Evolutionary conservation across 2,797 vertebrate species (phyloP).

Genomic region (Pyrocephalus nanus): DNA sequence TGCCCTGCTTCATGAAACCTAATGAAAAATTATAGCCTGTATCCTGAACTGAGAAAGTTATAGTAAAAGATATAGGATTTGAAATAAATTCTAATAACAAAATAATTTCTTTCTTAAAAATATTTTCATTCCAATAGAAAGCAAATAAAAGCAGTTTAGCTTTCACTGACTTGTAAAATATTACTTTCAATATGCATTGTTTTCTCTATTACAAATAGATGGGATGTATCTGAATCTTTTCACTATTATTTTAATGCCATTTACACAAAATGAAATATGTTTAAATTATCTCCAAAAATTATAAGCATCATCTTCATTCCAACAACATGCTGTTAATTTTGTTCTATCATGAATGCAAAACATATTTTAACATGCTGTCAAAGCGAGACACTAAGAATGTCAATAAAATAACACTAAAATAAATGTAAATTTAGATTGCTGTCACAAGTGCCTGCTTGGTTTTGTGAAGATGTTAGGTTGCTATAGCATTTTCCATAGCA

Average conservation of each 20-base stretch:
- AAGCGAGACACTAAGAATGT: constrained; percentile 77
- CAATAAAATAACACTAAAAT: constrained; percentile 81
- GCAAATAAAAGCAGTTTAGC: constrained; percentile 24
- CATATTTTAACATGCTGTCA: constrained; percentile 81
- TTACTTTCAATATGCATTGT: background rate
- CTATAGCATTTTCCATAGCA: constrained; percentile 83
- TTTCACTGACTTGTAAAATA: constrained; percentile 22
- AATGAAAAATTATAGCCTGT: constrained; percentile 45
- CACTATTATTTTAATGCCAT: constrained; percentile 18
- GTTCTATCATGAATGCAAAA: constrained; percentile 68
- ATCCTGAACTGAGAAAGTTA: background rate
- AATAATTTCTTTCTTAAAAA: constrained; percentile 34
- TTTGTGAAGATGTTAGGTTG: constrained; percentile 80
- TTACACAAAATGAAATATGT: constrained; percentile 49
- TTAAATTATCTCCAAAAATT: constrained; percentile 60
- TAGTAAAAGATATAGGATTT: constrained; percentile 55
- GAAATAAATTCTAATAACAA: constrained; percentile 57
- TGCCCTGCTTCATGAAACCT: constrained; percentile 1
- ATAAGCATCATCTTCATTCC: constrained; percentile 64
- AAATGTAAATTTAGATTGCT: constrained; percentile 83
- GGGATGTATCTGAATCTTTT: background rate
- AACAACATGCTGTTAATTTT: constrained; percentile 76
- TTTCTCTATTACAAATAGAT: background rate
- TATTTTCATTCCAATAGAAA: constrained; percentile 21
- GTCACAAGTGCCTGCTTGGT: constrained; percentile 81